These are phyloP conservation scores for Pampus argenteus DNA, from an alignment of 2,797 vertebrate species.

Conservation along the genomic window DNA sequence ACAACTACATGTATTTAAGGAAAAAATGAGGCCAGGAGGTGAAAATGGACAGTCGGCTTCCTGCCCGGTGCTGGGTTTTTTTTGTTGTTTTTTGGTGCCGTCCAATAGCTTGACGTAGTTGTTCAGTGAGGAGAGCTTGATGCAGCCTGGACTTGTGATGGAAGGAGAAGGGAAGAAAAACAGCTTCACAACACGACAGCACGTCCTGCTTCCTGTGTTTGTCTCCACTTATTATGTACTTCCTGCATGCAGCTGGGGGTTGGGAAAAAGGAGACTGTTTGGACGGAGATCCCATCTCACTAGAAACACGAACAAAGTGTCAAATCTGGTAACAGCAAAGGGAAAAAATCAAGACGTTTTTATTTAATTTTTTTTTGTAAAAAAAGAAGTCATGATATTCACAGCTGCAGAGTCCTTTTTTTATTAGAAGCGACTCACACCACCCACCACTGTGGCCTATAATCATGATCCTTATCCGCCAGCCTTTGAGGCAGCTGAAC, in stretches of 20 bases:
- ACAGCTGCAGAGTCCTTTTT: conserved; percentile 15
- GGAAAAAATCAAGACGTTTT: conserved; percentile 13
- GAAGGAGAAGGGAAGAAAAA: conserved; percentile 76
- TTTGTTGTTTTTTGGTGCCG: conserved; percentile 31
- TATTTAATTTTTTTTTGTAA: background rate
- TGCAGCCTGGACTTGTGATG: conserved; percentile 47
- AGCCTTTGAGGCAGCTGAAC: conserved; percentile 35
- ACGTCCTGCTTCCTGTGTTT: conserved; percentile 88
- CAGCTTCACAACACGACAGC: conserved; percentile 75
- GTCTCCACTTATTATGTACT: conserved; percentile 83
- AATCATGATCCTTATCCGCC: conserved; percentile 45
- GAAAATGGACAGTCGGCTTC: conserved; percentile 38
- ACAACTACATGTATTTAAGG: conserved; percentile 36
- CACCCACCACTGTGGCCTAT: conserved; percentile 24
- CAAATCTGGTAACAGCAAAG: conserved; percentile 28
- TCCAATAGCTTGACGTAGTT: conserved; percentile 32
- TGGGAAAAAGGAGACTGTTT: conserved; percentile 41
- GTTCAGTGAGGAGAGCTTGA: conserved; percentile 31
- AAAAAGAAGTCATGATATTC: background rate
- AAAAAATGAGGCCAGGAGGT: conserved; percentile 22
- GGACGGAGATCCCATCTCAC: conserved; percentile 28
- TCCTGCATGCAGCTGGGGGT: conserved; percentile 73
- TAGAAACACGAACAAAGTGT: conserved; percentile 42
- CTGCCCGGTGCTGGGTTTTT: conserved; percentile 42
- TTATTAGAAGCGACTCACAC: conserved; percentile 15